Percentiles rank a stretch among this genome's conserved stretches.
Conservation (phyloP, 1,140 invertebrate species). For the Drosophila subpulchrella region DNA sequence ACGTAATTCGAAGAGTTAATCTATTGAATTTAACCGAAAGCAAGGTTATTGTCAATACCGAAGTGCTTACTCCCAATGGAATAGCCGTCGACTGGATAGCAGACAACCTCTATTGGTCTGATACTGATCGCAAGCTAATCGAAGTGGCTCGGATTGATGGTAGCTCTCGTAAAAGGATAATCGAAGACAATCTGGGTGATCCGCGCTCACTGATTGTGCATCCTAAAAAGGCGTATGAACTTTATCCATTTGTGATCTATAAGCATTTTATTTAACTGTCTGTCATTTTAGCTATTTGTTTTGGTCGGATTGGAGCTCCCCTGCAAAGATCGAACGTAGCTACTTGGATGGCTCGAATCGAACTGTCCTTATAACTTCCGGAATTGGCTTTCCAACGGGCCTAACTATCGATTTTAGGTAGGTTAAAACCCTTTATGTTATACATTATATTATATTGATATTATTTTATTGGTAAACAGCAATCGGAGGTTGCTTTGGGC, state of each 20-base stretch:
- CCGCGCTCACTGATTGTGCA: conserved; percentile 91
- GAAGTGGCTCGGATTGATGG: conserved; percentile 94
- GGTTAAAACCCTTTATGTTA: conserved; percentile 31
- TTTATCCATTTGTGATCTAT: background rate
- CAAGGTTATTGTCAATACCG: conserved; percentile 86
- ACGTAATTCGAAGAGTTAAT: conserved; percentile 89
- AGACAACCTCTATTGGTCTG: conserved; percentile 96
- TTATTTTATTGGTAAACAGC: conserved; percentile 24
- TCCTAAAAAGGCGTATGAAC: conserved; percentile 90
- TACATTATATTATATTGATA: background rate
- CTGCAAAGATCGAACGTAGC: conserved; percentile 93
- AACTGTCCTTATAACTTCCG: conserved; percentile 89
- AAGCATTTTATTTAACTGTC: background rate
- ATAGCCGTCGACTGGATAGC: conserved; percentile 95
- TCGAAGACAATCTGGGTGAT: conserved; percentile 89
- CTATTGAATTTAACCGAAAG: conserved; percentile 88
- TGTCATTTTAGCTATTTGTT: conserved; percentile 89
- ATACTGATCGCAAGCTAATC: conserved; percentile 92
- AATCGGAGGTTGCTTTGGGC: conserved; percentile 89
- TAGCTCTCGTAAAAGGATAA: conserved; percentile 89
- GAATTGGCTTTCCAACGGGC: conserved; percentile 95
- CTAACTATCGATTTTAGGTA: conserved; percentile 94
- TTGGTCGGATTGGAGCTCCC: conserved; percentile 96
- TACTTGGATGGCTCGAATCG: conserved; percentile 93
- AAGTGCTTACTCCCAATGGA: conserved; percentile 90